phyloP scores from a whole-genome alignment of 92 coral and sea anemone species.

The Siderastrea siderea region DNA sequence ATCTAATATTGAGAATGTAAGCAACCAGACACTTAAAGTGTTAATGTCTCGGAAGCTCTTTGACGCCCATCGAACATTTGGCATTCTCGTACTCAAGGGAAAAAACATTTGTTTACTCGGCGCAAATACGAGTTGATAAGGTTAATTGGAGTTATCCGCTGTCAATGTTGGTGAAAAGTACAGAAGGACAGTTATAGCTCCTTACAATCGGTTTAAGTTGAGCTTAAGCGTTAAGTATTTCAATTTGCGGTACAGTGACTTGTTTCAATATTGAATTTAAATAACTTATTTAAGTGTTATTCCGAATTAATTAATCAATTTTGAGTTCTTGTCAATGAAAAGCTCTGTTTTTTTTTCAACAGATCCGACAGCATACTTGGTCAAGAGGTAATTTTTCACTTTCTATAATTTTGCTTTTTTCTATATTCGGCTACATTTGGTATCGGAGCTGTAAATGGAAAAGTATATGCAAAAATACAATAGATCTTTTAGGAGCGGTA shows the following conservation, averaged over 20 bases:
- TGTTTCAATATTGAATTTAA: background rate
- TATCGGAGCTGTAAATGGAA: background rate
- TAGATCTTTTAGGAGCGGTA: background rate
- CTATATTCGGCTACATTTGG: background rate
- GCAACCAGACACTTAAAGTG: background rate
- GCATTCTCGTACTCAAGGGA: no score
- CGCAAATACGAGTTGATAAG: background rate
- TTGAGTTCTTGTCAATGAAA: background rate
- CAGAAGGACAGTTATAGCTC: background rate
- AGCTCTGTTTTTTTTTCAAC: background rate
- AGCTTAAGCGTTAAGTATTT: background rate
- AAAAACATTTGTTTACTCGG: background rate
- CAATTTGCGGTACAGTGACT: background rate
- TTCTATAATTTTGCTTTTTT: background rate
- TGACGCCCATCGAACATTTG: background rate
- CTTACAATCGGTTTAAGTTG: background rate
- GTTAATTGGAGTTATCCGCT: background rate
- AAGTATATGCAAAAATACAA: background rate
- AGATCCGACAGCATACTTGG: slow-evolving; percentile 14
- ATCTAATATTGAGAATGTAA: background rate
- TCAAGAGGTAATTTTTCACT: slow-evolving; percentile 17
- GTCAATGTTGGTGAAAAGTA: background rate
- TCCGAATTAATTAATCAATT: background rate
- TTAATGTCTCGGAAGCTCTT: background rate
- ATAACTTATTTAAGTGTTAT: background rate